These are phyloP conservation scores for Homarus americanus DNA, from an alignment of 1,140 invertebrate species.

Conservation along the genomic window DNA sequence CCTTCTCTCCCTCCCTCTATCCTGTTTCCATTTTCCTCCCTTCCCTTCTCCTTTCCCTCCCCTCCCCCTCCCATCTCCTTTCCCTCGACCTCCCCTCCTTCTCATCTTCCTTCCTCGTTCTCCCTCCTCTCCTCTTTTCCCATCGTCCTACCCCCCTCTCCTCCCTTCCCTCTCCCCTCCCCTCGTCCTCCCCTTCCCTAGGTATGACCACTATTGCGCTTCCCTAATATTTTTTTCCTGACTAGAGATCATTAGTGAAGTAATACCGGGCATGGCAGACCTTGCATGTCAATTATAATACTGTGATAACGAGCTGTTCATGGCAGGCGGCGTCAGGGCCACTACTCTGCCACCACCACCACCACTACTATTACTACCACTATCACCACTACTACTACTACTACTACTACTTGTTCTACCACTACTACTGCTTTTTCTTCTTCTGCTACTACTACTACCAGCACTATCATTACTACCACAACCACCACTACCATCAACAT, in stretches of 20 bases:
- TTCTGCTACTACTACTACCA: background rate
- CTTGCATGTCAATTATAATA: conserved; percentile 48
- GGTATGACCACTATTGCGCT: conserved; percentile 23
- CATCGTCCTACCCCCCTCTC: background rate
- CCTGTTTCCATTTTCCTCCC: background rate
- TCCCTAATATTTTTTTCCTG: conserved; percentile 37
- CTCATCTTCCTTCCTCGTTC: too few relatives aligned
- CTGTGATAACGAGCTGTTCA: conserved; percentile 41
- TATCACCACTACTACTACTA: background rate
- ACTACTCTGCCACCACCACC: background rate
- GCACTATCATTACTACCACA: background rate
- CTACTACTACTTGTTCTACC: background rate
- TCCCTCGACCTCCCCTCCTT: too few relatives aligned
- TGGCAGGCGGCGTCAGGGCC: background rate
- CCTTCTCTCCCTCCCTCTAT: too few relatives aligned
- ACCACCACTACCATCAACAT: background rate
- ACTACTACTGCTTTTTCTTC: too few relatives aligned
- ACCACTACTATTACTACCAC: background rate
- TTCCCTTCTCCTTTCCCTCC: background rate
- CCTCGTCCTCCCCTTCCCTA: background rate
- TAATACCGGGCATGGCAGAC: conserved; percentile 27
- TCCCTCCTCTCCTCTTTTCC: too few relatives aligned
- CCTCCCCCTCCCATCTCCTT: too few relatives aligned
- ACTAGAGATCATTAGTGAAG: conserved; percentile 36
- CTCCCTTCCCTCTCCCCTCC: background rate